Conservation (phyloP, 2,113 vertebrate species). For the Aldabrachelys gigantea region DNA sequence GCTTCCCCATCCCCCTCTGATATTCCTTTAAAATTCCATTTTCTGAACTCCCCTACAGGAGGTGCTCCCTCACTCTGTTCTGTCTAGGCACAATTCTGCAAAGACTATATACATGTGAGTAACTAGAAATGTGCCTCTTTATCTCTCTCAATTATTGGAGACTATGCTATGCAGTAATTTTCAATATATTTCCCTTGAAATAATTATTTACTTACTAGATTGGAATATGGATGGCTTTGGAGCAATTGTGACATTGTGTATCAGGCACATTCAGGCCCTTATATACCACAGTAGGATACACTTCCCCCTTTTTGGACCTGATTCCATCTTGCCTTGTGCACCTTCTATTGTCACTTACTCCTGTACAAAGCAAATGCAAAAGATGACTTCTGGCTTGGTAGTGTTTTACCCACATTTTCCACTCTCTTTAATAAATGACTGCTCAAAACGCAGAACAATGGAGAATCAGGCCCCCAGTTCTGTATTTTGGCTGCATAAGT, state of each 20-base stretch:
- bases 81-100: not conserved
- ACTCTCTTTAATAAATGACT: slow-evolving; percentile 49
- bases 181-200: not conserved
- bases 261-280: not conserved
- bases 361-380: slow-evolving; percentile 24
- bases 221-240: not conserved
- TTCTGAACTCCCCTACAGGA: not conserved
- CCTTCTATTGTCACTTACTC: slow-evolving; percentile 12
- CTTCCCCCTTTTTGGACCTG: not conserved
- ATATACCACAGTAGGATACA: not conserved
- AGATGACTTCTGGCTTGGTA: slow-evolving; percentile 16
- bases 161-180: not conserved
- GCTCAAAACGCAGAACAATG: slow-evolving; percentile 48
- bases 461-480: not conserved
- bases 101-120: fast-evolving
- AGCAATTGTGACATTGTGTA: not conserved
- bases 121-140: not conserved
- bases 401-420: slow-evolving; percentile 26
- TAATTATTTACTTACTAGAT: not conserved
- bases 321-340: not conserved
- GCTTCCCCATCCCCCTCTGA: too few species aligned
- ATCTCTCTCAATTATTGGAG: not conserved
- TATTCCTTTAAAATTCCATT: not conserved
- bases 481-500: slow-evolving; percentile 16
- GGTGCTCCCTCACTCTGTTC: not conserved